Conservation (phyloP, 2,888 invertebrate genomes). For the Eupithecia vulgata region DNA sequence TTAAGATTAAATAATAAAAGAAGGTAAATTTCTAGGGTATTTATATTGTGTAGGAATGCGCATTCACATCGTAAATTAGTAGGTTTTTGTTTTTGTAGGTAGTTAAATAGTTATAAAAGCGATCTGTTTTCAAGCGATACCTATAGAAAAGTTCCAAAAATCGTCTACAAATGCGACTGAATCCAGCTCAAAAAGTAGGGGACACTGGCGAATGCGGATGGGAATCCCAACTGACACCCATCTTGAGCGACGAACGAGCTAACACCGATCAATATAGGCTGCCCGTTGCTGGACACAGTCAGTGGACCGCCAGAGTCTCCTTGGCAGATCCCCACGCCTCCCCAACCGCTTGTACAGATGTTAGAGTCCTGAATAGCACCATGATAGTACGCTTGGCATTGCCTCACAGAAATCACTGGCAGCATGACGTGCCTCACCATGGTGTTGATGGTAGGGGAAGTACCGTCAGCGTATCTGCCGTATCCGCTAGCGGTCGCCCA, state of each 20-base stretch:
- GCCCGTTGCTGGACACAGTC: constrained; percentile 54
- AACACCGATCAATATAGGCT: constrained; percentile 64
- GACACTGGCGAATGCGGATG: constrained; percentile 69
- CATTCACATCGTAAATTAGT: background rate
- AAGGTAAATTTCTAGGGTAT: background rate
- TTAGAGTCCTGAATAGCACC: constrained; percentile 60
- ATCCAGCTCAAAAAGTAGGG: constrained; percentile 65
- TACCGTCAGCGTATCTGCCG: constrained; percentile 66
- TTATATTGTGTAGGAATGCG: background rate
- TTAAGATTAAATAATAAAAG: background rate
- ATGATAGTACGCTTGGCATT: constrained; percentile 58
- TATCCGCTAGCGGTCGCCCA: constrained; percentile 66
- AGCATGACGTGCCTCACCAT: constrained; percentile 64
- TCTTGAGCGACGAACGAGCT: constrained; percentile 70
- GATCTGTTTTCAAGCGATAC: background rate
- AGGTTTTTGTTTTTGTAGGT: background rate
- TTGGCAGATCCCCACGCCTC: constrained; percentile 70
- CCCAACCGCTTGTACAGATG: constrained; percentile 67
- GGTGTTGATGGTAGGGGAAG: constrained; percentile 59
- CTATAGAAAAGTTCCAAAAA: background rate
- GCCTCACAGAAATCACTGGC: constrained; percentile 57
- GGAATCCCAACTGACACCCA: constrained; percentile 68
- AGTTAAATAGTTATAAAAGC: background rate
- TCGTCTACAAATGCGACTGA: constrained; percentile 48
- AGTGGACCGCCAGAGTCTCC: constrained; percentile 73